Conservation (phyloP, 2,888 invertebrate genomes). For the Metallyticus violacea region DNA sequence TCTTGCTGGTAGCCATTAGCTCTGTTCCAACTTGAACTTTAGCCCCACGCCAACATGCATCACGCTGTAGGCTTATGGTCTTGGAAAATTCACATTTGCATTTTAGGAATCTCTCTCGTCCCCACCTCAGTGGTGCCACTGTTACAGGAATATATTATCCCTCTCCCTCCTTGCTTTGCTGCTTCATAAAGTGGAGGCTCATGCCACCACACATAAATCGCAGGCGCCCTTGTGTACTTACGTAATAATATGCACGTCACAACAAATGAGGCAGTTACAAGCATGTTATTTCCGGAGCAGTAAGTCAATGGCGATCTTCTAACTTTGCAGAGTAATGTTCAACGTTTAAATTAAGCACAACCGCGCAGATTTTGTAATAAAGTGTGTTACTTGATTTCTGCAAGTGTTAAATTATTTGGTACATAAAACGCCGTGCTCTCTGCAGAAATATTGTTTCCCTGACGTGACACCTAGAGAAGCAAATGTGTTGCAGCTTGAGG, state of each 20-base stretch:
- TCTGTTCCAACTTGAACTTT: background rate
- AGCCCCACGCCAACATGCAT: background rate
- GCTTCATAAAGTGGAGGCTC: background rate
- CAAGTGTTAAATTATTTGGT: too few species aligned
- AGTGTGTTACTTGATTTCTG: too few species aligned
- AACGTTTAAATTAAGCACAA: background rate
- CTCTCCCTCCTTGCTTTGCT: background rate
- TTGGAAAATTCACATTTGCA: constrained; percentile 2
- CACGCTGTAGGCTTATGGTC: background rate
- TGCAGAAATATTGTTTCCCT: too few species aligned
- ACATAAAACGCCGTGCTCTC: too few species aligned
- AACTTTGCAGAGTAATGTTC: background rate
- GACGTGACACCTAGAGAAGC: too few species aligned
- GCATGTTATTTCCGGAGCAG: background rate
- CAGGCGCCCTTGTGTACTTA: background rate
- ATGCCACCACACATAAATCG: constrained; percentile 6
- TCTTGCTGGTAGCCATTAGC: background rate
- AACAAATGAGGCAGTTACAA: constrained; percentile 9
- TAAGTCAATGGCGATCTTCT: background rate
- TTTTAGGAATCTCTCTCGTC: background rate
- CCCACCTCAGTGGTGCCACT: background rate
- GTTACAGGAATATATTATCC: background rate
- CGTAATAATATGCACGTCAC: constrained; percentile 13
- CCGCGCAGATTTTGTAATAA: too few species aligned
- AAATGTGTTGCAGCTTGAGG: too few species aligned